Conservation (phyloP, 2,888 invertebrate species). For the Clivina fossor region DNA sequence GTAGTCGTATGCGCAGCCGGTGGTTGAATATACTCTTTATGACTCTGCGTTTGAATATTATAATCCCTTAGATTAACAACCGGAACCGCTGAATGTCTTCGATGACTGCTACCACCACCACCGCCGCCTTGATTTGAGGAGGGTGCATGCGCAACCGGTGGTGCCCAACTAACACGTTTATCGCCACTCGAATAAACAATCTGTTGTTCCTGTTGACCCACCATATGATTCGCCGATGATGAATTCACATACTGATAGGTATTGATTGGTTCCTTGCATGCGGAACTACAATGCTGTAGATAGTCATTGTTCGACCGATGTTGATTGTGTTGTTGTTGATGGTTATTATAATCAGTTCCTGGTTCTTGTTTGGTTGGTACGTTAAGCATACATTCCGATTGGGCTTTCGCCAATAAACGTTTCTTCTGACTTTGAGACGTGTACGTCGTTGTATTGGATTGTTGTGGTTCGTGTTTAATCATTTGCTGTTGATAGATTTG, state of each 20-base stretch:
- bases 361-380: conserved; percentile 65
- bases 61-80: conserved; percentile 52
- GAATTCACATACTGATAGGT: conserved; percentile 55
- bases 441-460: conserved; percentile 45
- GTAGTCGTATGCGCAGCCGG: conserved; percentile 61
- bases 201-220: conserved; percentile 44
- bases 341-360: conserved; percentile 55
- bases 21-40: conserved; percentile 61
- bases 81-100: conserved; percentile 52
- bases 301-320: conserved; percentile 51
- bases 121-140: conserved; percentile 52
- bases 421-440: conserved; percentile 86
- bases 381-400: conserved; percentile 69
- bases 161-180: conserved; percentile 61
- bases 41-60: conserved; percentile 52
- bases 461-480: conserved; percentile 61
- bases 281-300: conserved; percentile 49
- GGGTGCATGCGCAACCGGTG: conserved; percentile 55
- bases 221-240: conserved; percentile 51
- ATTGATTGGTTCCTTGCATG: conserved; percentile 57
- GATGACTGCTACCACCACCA: conserved; percentile 45
- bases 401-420: conserved; percentile 82
- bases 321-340: conserved; percentile 54
- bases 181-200: conserved; percentile 52
- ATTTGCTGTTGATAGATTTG: conserved; percentile 43